A percentile compares a stretch with the other conserved stretches of the same genome.
These are phyloP conservation scores for Temnothorax longispinosus DNA, from an alignment of 1,140 invertebrate genomes.

Conservation along the genomic window DNA sequence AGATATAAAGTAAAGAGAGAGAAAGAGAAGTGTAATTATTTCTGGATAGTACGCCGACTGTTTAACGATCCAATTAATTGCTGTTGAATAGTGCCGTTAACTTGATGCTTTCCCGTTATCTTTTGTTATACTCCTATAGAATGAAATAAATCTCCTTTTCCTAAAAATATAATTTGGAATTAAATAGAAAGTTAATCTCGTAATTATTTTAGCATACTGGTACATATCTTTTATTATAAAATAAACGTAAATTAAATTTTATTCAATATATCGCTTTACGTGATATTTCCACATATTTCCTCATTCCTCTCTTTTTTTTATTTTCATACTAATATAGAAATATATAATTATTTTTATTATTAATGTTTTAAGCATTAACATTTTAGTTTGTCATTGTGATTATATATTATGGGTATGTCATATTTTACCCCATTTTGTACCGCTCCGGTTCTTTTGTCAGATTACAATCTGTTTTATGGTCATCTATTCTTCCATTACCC, in stretches of 20 bases:
- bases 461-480: slow-evolving; percentile 11
- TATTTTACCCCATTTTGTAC: background rate
- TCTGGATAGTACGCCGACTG: background rate
- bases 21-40: slow-evolving; percentile 36
- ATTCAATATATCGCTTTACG: background rate
- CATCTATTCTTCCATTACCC: background rate
- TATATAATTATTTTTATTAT: background rate
- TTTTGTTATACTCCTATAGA: background rate
- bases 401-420: background rate
- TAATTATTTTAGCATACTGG: background rate
- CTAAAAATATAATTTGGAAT: background rate
- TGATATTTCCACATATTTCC: background rate
- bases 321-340: background rate
- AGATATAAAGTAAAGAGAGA: background rate
- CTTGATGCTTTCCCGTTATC: background rate
- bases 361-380: background rate
- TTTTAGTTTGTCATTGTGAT: background rate
- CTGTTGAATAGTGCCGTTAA: slow-evolving; percentile 1
- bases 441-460: background rate
- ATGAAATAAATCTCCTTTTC: background rate
- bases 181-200: background rate
- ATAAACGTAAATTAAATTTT: background rate
- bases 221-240: background rate
- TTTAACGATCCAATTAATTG: slow-evolving; percentile 54
- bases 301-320: background rate